phyloP scores from a whole-genome alignment of 2,888 invertebrate genomes.

The Parelbella ahira region DNA sequence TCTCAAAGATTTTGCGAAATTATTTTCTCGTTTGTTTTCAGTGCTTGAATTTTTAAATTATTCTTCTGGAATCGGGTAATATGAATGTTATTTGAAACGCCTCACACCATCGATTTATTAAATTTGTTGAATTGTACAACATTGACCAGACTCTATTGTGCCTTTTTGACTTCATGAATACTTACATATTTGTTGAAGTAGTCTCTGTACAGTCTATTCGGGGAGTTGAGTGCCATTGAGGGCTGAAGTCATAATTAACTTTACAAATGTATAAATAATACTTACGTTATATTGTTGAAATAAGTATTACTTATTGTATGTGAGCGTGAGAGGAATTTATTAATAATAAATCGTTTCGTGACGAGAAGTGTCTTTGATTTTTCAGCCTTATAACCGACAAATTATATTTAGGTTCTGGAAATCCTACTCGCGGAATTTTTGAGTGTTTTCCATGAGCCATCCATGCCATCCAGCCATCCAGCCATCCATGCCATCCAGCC shows the following conservation, averaged over 20 bases:
- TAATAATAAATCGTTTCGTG: slow-evolving; percentile 60
- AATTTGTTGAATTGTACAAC: slow-evolving; percentile 33
- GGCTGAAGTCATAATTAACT: slow-evolving; percentile 53
- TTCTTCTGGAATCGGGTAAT: slow-evolving; percentile 6
- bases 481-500: too few species aligned
- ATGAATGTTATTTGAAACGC: slow-evolving; percentile 26
- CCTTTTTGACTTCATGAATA: slow-evolving; percentile 26
- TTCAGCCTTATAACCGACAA: too few species aligned
- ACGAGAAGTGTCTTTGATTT: slow-evolving; percentile 34
- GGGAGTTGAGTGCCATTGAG: slow-evolving; percentile 54
- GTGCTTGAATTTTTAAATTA: slow-evolving; percentile 23
- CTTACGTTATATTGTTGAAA: slow-evolving; percentile 44
- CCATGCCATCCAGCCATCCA: too few species aligned
- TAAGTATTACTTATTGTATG: slow-evolving; percentile 73
- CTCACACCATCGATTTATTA: slow-evolving; percentile 43
- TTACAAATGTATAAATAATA: slow-evolving; percentile 40
- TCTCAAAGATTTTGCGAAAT: too few species aligned
- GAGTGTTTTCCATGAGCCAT: too few species aligned
- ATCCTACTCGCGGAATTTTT: too few species aligned
- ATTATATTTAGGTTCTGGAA: too few species aligned
- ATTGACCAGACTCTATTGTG: slow-evolving; percentile 28
- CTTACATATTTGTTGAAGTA: slow-evolving; percentile 27
- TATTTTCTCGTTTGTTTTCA: too few species aligned
- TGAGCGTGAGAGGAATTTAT: slow-evolving; percentile 57
- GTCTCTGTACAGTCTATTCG: slow-evolving; percentile 32